A percentile compares a stretch with the other conserved stretches of the same genome.
phyloP scores from a whole-genome alignment of 2,797 vertebrate genomes.

The Enteromius fasciolatus region DNA sequence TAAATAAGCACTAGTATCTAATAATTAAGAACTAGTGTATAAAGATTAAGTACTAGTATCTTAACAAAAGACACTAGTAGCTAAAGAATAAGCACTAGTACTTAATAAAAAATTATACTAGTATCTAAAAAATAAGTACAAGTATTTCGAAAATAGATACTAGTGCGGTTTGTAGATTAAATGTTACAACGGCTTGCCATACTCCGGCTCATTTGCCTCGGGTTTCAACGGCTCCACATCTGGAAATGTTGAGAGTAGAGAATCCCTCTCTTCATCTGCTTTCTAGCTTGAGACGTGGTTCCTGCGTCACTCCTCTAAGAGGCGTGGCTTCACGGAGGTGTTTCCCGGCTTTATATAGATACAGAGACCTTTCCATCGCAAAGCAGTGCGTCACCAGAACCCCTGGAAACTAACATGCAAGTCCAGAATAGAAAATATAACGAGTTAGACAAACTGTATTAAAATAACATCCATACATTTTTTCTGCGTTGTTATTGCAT shows the following conservation, averaged over 20 bases:
- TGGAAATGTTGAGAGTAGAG: slow-evolving; percentile 65
- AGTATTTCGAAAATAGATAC: no score
- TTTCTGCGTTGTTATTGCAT: not conserved
- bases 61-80: no score
- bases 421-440: slow-evolving; percentile 44
- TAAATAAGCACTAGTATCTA: no score
- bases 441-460: slow-evolving; percentile 34
- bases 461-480: not conserved
- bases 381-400: slow-evolving; percentile 88
- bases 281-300: slow-evolving; percentile 63
- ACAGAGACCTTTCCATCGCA: slow-evolving; percentile 71
- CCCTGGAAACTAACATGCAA: slow-evolving; percentile 70
- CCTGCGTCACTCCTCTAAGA: slow-evolving; percentile 77
- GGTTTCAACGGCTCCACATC: slow-evolving; percentile 40
- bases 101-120: no score
- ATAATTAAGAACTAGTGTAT: no score
- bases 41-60: no score
- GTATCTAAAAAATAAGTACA: no score
- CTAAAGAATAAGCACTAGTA: no score
- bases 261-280: slow-evolving; percentile 64
- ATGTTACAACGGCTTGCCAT: no score
- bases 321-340: slow-evolving; percentile 81
- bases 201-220: not conserved
- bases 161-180: no score
- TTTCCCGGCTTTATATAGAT: slow-evolving; percentile 95